A percentile compares a stretch with the other conserved stretches of the same genome.
phyloP scores from a whole-genome alignment of 2,797 vertebrate species.

The Sebastes kiyomatsui region DNA sequence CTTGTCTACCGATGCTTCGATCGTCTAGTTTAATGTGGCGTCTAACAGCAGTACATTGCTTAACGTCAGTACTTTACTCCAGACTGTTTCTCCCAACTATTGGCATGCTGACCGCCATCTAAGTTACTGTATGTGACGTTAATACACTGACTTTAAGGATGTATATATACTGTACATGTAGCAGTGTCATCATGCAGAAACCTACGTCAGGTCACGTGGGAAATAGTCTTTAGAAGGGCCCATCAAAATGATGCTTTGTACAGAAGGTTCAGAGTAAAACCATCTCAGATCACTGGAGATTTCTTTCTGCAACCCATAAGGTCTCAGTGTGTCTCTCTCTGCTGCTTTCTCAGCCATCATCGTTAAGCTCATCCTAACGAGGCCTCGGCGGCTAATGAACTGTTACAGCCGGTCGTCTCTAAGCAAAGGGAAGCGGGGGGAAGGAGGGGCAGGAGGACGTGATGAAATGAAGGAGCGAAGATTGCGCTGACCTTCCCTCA shows the following conservation, averaged over 20 bases:
- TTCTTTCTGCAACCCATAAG: not conserved
- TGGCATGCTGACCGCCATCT: no score
- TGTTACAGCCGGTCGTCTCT: conserved; percentile 14
- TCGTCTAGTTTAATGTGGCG: no score
- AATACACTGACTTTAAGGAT: no score
- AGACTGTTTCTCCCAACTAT: no score
- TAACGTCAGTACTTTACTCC: no score
- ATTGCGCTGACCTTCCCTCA: conserved; percentile 56
- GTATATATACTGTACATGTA: no score
- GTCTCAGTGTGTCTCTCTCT: not conserved
- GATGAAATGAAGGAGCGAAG: conserved; percentile 47
- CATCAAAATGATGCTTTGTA: not conserved
- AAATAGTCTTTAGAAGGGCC: no score
- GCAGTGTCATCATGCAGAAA: no score
- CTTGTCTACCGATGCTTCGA: no score
- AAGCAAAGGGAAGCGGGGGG: not conserved
- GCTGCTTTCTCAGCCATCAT: conserved; percentile 19
- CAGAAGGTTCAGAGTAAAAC: not conserved
- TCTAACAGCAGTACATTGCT: no score
- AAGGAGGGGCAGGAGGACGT: not conserved
- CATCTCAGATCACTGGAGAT: not conserved
- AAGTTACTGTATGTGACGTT: no score
- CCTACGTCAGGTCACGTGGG: no score
- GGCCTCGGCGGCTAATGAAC: conserved; percentile 27
- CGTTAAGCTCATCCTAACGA: conserved; percentile 18